A percentile compares a stretch with the other conserved stretches of the same genome.
phyloP scores from a whole-genome alignment of 2,797 vertebrate genomes.

The Ctenopoma multispine region DNA sequence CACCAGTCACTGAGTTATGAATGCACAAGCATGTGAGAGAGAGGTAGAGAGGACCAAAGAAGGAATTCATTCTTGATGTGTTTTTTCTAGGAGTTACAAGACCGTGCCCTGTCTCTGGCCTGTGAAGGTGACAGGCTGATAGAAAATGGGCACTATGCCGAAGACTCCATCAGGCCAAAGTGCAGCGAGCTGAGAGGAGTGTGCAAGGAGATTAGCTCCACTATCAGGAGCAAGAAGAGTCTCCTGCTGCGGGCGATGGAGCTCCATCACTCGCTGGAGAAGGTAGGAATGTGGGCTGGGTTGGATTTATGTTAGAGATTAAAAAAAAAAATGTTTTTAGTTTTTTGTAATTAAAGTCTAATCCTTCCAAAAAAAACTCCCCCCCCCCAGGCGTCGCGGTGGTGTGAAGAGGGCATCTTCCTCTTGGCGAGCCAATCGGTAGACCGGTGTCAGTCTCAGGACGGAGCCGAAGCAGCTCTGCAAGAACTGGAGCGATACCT shows the following conservation, averaged over 20 bases:
- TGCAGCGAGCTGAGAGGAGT: conserved; percentile 89
- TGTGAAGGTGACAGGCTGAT: conserved; percentile 89
- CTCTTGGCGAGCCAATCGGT: conserved; percentile 94
- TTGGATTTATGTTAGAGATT: neutral
- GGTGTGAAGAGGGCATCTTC: conserved; percentile 96
- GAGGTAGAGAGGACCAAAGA: no score
- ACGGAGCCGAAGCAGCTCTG: conserved; percentile 94
- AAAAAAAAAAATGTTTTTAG: neutral
- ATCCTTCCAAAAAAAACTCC: neutral
- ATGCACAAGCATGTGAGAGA: neutral
- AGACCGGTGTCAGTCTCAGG: conserved; percentile 97
- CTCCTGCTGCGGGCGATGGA: conserved; percentile 89
- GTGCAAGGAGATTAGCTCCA: conserved; percentile 82
- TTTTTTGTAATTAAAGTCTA: neutral
- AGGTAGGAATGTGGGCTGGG: conserved; percentile 75
- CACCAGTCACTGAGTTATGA: neutral
- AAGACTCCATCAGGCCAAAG: conserved; percentile 95
- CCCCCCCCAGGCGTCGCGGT: conserved; percentile 85
- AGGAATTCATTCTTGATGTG: neutral
- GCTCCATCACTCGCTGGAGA: conserved; percentile 90
- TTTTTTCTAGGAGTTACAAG: conserved; percentile 84
- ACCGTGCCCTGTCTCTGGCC: conserved; percentile 84
- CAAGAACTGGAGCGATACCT: conserved; percentile 95
- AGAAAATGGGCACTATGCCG: conserved; percentile 91
- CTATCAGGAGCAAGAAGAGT: conserved; percentile 81